A percentile compares a stretch with the other conserved stretches of the same genome.
phyloP scores from a whole-genome alignment of 2,797 vertebrate species.

The Myotis daubentonii region DNA sequence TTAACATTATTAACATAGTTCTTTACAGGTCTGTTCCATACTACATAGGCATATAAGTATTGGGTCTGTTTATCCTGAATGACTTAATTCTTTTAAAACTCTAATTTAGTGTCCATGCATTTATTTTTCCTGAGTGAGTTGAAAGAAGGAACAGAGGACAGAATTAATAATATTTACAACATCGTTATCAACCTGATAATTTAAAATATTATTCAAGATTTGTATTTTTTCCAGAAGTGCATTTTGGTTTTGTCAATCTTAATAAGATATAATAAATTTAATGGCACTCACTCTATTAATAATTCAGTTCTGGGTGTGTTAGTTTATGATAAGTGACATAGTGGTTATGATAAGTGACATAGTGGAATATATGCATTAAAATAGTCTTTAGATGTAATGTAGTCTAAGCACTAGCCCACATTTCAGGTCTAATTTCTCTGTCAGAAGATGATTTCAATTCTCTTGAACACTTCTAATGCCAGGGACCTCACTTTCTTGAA shows the following conservation, averaged over 20 bases:
- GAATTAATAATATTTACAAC: neutral
- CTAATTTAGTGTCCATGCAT: neutral
- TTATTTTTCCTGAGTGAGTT: neutral
- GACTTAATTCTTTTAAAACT: neutral
- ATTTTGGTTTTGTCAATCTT: slow-evolving; percentile 8
- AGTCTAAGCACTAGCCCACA: neutral
- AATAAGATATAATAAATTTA: neutral
- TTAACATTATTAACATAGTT: neutral
- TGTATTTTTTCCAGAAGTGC: neutral
- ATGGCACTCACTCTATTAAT: neutral
- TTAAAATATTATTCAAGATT: neutral
- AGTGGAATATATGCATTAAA: neutral
- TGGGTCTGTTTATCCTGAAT: neutral
- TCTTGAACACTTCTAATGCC: neutral
- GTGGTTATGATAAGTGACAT: too few species aligned
- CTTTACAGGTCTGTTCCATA: neutral
- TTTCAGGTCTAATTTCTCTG: neutral
- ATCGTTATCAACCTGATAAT: neutral
- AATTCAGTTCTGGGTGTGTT: neutral
- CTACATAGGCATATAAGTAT: neutral
- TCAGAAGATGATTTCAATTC: neutral
- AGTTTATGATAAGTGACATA: neutral
- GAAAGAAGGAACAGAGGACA: neutral
- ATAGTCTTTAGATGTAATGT: neutral
- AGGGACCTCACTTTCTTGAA: neutral